A percentile compares a stretch with the other conserved stretches of the same genome.
Evolutionary conservation across 2,113 vertebrate species (phyloP).

Genomic region (Rhabdomys dilectus): DNA sequence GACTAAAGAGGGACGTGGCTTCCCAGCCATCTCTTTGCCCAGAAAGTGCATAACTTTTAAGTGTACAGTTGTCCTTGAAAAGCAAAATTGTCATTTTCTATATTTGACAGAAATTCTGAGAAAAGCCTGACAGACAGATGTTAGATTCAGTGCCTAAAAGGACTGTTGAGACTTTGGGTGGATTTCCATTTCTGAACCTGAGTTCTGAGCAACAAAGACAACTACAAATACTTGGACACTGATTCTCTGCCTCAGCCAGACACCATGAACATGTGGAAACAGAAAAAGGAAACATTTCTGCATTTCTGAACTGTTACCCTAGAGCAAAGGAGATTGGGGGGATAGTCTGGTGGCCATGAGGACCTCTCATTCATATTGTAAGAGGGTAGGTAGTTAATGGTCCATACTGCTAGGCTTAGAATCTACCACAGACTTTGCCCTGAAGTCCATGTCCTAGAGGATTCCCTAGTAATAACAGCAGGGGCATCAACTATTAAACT

Average conservation of each 20-base stretch:
- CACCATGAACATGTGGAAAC: not conserved
- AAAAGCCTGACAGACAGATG: not conserved
- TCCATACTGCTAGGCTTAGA: accelerated
- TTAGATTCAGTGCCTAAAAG: not conserved
- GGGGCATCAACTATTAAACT: not conserved
- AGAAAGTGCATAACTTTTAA: not conserved
- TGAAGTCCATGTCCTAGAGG: not conserved
- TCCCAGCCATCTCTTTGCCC: not conserved
- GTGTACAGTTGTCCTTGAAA: not conserved
- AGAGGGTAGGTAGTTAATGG: not conserved
- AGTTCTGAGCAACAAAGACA: not conserved
- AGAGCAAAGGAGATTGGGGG: not conserved
- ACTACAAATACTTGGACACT: not conserved
- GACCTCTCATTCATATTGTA: not conserved
- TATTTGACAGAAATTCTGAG: not conserved
- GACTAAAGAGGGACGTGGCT: not conserved
- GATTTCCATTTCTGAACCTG: not conserved
- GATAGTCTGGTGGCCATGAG: not conserved
- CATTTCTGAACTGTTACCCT: not conserved
- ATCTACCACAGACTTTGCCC: not conserved
- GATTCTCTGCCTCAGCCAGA: not conserved
- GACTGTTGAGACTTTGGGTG: not conserved
- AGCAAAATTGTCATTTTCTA: not conserved
- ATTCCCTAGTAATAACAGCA: not conserved
- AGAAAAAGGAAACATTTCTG: not conserved